These are phyloP conservation scores for Nebria salina DNA, from an alignment of 2,888 invertebrate species.

Conservation along the genomic window DNA sequence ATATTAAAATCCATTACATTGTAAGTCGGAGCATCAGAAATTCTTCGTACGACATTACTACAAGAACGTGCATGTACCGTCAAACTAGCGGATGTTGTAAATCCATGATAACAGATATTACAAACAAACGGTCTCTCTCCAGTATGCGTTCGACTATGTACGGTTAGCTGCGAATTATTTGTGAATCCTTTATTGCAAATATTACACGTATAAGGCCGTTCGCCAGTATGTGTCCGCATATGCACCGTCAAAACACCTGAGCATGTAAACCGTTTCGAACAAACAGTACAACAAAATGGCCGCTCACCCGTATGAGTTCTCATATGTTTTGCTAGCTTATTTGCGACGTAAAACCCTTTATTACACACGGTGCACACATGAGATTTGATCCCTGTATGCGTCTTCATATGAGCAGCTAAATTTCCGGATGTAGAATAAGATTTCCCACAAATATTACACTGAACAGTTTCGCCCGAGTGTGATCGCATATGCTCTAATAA, in stretches of 20 bases:
- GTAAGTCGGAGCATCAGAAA: constrained; percentile 46
- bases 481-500: constrained; percentile 53
- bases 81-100: constrained; percentile 49
- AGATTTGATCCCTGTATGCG: constrained; percentile 53
- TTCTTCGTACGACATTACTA: constrained; percentile 35
- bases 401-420: constrained; percentile 55
- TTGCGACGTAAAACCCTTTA: constrained; percentile 54
- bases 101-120: constrained; percentile 49
- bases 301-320: constrained; percentile 58
- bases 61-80: constrained; percentile 48
- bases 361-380: constrained; percentile 54
- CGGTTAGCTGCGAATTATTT: constrained; percentile 52
- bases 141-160: constrained; percentile 50
- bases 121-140: constrained; percentile 49
- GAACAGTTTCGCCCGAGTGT: constrained; percentile 55
- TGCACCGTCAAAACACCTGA: constrained; percentile 52
- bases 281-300: constrained; percentile 55
- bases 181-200: constrained; percentile 51
- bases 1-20: constrained; percentile 33
- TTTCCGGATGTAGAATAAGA: constrained; percentile 52
- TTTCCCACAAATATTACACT: constrained; percentile 53
- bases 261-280: constrained; percentile 52
- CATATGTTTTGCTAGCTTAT: constrained; percentile 56
- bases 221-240: constrained; percentile 51
- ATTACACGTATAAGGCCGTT: constrained; percentile 51